Conservation (phyloP, 1,140 invertebrate species). For the Panulirus ornatus region DNA sequence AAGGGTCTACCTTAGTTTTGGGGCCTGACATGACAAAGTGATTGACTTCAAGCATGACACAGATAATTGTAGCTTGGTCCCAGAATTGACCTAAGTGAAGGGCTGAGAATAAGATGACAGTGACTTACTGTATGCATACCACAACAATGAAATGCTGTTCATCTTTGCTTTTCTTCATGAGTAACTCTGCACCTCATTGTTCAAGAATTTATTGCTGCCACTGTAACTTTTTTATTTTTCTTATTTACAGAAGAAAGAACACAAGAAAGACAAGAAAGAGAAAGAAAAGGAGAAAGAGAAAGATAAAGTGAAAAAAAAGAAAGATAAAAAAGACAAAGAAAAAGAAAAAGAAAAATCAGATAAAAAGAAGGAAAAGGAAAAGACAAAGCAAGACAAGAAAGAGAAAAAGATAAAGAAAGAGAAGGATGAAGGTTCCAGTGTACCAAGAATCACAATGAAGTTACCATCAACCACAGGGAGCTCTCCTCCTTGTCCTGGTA, state of each 20-base stretch:
- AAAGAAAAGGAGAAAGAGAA: constrained; percentile 60
- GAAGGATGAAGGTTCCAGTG: constrained; percentile 53
- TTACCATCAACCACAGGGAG: neutral
- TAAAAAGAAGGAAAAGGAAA: constrained; percentile 78
- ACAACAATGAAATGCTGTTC: no score
- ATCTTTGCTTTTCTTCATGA: no score
- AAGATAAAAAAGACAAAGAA: constrained; percentile 76
- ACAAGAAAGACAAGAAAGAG: constrained; percentile 67
- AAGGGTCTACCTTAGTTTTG: no score
- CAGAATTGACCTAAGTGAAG: no score
- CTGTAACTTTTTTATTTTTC: neutral
- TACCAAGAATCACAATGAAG: constrained; percentile 61
- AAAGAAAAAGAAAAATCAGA: constrained; percentile 81
- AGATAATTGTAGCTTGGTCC: no score
- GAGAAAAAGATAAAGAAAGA: constrained; percentile 58
- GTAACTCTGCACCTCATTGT: no score
- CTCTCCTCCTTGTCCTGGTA: neutral
- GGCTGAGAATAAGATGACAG: no score
- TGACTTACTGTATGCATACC: no score
- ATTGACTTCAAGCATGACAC: no score
- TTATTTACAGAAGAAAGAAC: constrained; percentile 74
- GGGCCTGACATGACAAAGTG: no score
- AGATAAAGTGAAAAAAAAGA: constrained; percentile 39
- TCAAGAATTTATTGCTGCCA: no score
- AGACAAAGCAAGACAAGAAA: constrained; percentile 64